Conservation (phyloP, 2,888 invertebrate genomes). For the Drosophila mettleri region DNA sequence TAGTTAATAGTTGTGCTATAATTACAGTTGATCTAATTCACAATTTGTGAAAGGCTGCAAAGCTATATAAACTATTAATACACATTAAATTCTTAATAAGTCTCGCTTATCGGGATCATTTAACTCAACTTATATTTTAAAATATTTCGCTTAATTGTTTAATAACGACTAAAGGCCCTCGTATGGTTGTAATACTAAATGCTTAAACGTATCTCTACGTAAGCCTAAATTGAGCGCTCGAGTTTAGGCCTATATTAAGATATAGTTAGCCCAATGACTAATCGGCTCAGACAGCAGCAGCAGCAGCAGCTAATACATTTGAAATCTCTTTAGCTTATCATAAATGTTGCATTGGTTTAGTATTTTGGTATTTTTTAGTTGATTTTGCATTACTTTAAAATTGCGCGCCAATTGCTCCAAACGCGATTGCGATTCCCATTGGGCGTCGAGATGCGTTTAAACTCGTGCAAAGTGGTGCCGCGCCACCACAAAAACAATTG, state of each 20-base stretch:
- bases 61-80: not conserved
- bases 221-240: constrained; percentile 24
- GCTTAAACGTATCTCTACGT: constrained; percentile 5
- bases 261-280: constrained; percentile 14
- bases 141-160: constrained; percentile 1
- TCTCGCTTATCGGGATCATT: constrained; percentile 9
- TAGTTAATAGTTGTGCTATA: not conserved
- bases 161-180: constrained; percentile 9
- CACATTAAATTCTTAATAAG: not conserved
- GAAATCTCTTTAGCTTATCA: constrained; percentile 5
- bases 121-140: constrained; percentile 5
- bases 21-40: not conserved
- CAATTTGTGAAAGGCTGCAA: not conserved
- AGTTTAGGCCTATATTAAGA: constrained; percentile 5
- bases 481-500: constrained; percentile 85
- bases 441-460: constrained; percentile 73
- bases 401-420: constrained; percentile 77
- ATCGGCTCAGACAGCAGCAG: constrained; percentile 21
- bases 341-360: constrained; percentile 15
- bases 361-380: constrained; percentile 9
- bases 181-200: constrained; percentile 1
- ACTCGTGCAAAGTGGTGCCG: constrained; percentile 86
- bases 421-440: constrained; percentile 73
- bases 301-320: constrained; percentile 14
- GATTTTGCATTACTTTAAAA: constrained; percentile 56